Base-by-base conservation (phyloP, 2,888 invertebrate species). In the Chrysina gloriosa region DNA sequence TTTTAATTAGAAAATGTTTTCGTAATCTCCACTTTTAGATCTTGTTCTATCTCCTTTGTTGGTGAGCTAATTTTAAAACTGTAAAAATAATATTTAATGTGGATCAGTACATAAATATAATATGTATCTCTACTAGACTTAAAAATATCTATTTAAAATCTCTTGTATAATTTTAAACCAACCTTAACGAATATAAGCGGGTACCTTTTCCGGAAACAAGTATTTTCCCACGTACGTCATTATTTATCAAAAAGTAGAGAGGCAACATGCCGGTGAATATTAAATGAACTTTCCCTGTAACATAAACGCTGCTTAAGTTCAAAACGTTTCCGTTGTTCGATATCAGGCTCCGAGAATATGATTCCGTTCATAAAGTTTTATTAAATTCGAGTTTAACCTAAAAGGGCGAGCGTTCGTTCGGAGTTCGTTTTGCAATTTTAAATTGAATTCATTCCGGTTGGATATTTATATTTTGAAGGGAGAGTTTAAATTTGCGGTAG, bases 321-420 rank as follows among this genome's bases (percentile, higher is more conserved):
- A 19, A 19, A 23, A 9, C 19, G 45, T 21, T 9, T 21, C 21
- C 21, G n/a, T 21, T 7, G 45, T 7, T 45, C 45, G 45, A 19
- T 45, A 45, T 45, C 45, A 9, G 21, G 45, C 21, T 45, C 7
- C 19, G 21, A 45, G 7, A 21, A 45, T 45, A 9, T 9, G 16
- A 45, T 45, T 45, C 21, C 21, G 9, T 7, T 7, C 45, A 16
- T 16, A 45, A 45, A 45, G 45, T 45, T 45, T 45, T 45, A 45
- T 45, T 45, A 45, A 45, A 45, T 45, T 45, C 45, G 45, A 45
- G 21, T 45, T 45, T n/a, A 21, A 45, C 45, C 19, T 21, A 21
- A 21, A 11, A 21, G 19, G 45, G 45, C 9, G 21, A 2, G 45
- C 45, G 19, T 23, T 45, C 45, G 45, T 7, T 9, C n/a, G 45